phyloP scores from a whole-genome alignment of 2,113 vertebrate genomes.

The Amblyornis subalaris region DNA sequence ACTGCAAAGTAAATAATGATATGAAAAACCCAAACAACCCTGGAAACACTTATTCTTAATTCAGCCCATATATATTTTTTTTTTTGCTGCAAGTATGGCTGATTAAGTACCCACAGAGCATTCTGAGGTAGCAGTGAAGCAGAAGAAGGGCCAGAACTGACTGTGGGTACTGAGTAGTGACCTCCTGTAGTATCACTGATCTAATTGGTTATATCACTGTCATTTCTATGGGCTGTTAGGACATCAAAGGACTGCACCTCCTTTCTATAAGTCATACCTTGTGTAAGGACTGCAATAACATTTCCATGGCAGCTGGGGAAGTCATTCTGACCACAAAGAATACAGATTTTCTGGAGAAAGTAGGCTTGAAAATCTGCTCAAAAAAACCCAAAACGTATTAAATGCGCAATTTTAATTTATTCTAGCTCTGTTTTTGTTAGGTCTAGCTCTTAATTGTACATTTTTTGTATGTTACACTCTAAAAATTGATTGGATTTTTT shows the following conservation, averaged over 20 bases:
- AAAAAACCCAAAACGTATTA: background rate
- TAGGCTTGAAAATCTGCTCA: background rate
- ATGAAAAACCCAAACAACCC: background rate
- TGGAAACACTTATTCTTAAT: background rate
- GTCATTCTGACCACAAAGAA: background rate
- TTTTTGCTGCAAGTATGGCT: background rate
- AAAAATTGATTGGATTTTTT: background rate
- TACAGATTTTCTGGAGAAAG: background rate
- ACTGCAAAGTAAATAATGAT: background rate
- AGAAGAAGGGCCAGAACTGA: background rate
- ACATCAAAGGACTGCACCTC: background rate
- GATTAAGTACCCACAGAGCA: background rate
- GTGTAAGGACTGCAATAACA: background rate
- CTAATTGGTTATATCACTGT: background rate
- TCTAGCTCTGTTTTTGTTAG: background rate
- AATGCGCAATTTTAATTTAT: background rate
- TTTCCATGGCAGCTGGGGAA: background rate
- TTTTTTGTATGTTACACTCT: rapidly evolving
- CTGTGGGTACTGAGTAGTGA: background rate
- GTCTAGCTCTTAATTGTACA: background rate
- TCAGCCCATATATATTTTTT: rapidly evolving
- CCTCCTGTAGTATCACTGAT: background rate
- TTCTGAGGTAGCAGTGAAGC: background rate
- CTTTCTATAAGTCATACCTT: background rate
- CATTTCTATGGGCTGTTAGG: background rate